Base-by-base conservation (phyloP, 1,140 invertebrate species). In the Listronotus oregonensis region DNA sequence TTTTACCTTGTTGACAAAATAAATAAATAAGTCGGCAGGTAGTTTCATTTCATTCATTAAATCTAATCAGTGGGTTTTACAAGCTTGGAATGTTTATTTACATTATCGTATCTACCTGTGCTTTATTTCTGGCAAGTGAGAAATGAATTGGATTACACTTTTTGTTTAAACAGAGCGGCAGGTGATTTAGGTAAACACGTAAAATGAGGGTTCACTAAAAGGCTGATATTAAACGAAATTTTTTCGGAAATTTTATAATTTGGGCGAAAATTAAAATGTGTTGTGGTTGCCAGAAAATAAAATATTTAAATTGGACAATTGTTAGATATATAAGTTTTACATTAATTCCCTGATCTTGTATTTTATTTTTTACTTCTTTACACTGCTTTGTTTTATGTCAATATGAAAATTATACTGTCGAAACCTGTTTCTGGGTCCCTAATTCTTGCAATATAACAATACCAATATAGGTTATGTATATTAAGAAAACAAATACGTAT, bases 61-160 rank as follows among this genome's bases (percentile, higher is more conserved):
- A n/a, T 15, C 2, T 47, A 21, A 50, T 21, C 6, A 11, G 18
- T 18, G 6, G 12, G 12, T n/a, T 50, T 9, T 50, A 27, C 21
- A 27, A 27, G 21, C 21, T n/a, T 27, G 21, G 34, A 37, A 37
- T 27, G 21, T 27, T 18, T 50, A 50, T 50, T 50, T 50, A 50
- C 47, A 21, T 50, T 21, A 31, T 18, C 9, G 17, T 27, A 50
- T 18, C 15, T 21, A 18, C 18, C 17, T 50, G 18, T 50, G 21
- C 47, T 50, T 46, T 50, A 27, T 27, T 21, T 50, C 11, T 2
- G 21, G 8, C 11, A 15, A 31, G 47, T 31, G 18, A 18, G 47
- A 50, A 50, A 50, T 15, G 11, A 27, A 50, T 17, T 14, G 1
- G 17, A 46, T 46, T 14, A 46, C 12, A 44, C n/a, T 46, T n/a